These are phyloP conservation scores for Actinia tenebrosa DNA, from an alignment of 64 coral and sea anemone genomes.

Conservation along the genomic window DNA sequence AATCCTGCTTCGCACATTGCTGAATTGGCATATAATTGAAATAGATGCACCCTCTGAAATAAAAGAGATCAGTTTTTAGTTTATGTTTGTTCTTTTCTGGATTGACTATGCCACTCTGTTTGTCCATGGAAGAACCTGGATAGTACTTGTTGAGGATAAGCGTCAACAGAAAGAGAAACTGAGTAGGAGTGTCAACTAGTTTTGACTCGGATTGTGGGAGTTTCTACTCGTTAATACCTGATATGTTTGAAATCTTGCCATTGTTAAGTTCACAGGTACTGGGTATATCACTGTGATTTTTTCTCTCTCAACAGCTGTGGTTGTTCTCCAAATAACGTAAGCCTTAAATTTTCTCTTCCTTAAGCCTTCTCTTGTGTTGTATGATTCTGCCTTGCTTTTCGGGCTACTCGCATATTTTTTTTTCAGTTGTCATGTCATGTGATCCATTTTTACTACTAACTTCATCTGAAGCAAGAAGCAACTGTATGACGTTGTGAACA, in stretches of 20 bases:
- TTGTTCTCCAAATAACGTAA: slow-evolving; percentile 72
- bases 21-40: slow-evolving; percentile 7
- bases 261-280: no score
- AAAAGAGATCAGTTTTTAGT: not conserved
- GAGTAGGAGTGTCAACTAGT: no score
- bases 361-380: not conserved
- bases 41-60: slow-evolving; percentile 22
- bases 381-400: not conserved
- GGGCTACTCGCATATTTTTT: not conserved
- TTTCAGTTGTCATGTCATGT: not conserved
- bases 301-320: slow-evolving; percentile 68
- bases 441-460: not conserved
- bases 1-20: slow-evolving; percentile 32
- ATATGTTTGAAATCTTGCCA: no score
- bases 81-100: no score
- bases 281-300: not conserved
- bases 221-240: no score
- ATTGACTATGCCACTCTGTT: no score
- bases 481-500: not conserved
- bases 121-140: no score
- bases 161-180: no score
- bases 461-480: not conserved
- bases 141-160: no score
- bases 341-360: not conserved
- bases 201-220: no score